phyloP scores from a whole-genome alignment of 1,140 invertebrate genomes.

The Scaptomyza graminum region DNA sequence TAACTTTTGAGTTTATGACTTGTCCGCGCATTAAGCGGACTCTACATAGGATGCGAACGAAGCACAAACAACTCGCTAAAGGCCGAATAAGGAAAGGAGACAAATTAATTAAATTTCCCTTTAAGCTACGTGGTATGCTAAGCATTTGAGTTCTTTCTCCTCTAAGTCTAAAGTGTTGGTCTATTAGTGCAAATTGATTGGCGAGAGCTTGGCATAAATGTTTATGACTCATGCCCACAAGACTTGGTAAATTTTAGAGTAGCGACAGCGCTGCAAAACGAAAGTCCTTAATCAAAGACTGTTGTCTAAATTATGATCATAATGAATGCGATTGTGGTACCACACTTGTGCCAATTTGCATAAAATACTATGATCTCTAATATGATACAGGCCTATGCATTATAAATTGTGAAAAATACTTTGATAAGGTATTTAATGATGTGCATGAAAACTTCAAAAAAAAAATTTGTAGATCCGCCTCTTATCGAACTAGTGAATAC shows the following conservation, averaged over 20 bases:
- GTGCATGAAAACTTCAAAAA: too few relatives aligned
- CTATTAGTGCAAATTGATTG: constrained; percentile 18
- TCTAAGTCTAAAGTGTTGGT: constrained; percentile 17
- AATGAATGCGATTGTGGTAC: neutral
- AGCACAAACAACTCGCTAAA: constrained; percentile 10
- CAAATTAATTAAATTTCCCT: constrained; percentile 73
- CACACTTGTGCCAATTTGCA: neutral
- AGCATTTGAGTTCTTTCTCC: constrained; percentile 27
- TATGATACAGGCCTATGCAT: too few relatives aligned
- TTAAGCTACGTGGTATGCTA: constrained; percentile 62
- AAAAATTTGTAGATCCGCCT: too few relatives aligned
- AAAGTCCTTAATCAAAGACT: neutral
- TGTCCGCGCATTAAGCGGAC: constrained; percentile 45
- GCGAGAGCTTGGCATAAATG: constrained; percentile 12
- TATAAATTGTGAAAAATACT: neutral
- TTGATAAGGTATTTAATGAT: too few relatives aligned
- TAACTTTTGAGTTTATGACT: constrained; percentile 69
- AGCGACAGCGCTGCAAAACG: neutral
- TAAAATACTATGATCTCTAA: too few relatives aligned
- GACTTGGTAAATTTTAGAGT: constrained; percentile 4
- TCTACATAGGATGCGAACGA: constrained; percentile 6
- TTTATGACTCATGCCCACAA: constrained; percentile 13
- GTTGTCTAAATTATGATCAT: neutral
- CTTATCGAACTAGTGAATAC: too few relatives aligned
- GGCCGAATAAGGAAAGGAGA: neutral